Base-by-base conservation (phyloP, 2,797 vertebrate species). In the Hybognathus amarus region DNA sequence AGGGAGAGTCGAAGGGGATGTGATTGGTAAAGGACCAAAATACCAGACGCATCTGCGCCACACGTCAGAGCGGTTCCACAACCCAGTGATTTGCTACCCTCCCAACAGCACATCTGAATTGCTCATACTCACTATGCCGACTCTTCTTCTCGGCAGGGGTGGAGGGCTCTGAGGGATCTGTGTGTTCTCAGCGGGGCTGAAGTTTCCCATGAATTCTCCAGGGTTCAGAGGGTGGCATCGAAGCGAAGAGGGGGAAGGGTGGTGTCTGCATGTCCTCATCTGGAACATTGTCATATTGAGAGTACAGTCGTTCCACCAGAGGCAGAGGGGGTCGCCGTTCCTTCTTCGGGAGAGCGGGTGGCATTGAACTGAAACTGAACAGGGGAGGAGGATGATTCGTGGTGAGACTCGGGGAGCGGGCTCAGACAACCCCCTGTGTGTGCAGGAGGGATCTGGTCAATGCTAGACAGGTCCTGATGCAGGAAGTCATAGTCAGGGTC, bases 401-500 rank as follows among this genome's bases (percentile, higher is more conserved):
- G 93, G 85, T 89, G 83, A 83, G 94, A 95, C 89, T 96, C 96
- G 0, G 96, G 96, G 88, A 97, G 84, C 0, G 96, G 96, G 90
- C 95, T 96, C 77, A 96, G 91, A 88, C 91, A 71, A 24, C 92
- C 83, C 47, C 92, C 91, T 9, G 81, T 83, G 59, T 93, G 93
- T 84, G 75, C 15, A 0, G 93, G 92, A 80, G 94, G 92, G 79
- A 96, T 92, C 79, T 95, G 94, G 79, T 97, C 96, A 7, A 91
- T 87, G 0, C 91, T 94, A 1, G 97, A 98, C 86, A 97, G 94
- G 92, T 98, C 97, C 77, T 96, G 95, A 90, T 95, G 96, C 50
- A 98, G 94, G 92, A 98, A 98, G 87, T 97, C 95, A 5, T 98
- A 97, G 90, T 98, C 97, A 0, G 97, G 96, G 82, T 98, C 97